Percentiles rank a stretch among this genome's conserved stretches.
phyloP scores from a whole-genome alignment of 35 echinoderm and acorn worm species.

The Apostichopus japonicus region DNA sequence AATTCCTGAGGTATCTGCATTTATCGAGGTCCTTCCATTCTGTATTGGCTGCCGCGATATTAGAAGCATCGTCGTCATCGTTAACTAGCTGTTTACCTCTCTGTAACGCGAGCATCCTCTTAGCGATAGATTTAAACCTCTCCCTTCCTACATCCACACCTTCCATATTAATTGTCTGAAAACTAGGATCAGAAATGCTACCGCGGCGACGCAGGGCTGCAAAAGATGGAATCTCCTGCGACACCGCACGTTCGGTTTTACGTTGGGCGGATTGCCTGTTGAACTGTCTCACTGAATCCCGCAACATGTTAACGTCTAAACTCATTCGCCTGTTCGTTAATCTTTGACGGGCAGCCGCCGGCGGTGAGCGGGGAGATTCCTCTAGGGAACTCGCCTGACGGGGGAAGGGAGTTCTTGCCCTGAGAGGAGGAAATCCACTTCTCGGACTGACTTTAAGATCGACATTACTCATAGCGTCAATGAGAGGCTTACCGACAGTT shows the following conservation, averaged over 20 bases:
- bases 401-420: neutral
- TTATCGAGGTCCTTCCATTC: constrained; percentile 26
- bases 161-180: constrained; percentile 6
- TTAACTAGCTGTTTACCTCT: neutral
- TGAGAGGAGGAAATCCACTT: neutral
- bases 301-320: constrained; percentile 7
- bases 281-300: too few species aligned
- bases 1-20: constrained; percentile 16
- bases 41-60: too few species aligned
- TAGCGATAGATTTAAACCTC: constrained; percentile 32
- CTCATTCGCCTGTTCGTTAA: neutral
- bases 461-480: neutral
- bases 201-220: neutral
- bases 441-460: neutral
- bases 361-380: neutral
- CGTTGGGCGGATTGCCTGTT: neutral
- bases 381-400: neutral
- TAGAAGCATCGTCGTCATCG: neutral
- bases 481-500: neutral
- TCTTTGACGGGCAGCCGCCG: neutral
- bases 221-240: neutral
- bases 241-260: neutral
- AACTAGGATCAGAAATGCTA: neutral
- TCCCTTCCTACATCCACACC: constrained; percentile 28
- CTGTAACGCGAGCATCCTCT: neutral